A percentile compares a stretch with the other conserved stretches of the same genome.
Evolutionary conservation across 2,113 vertebrate genomes (phyloP).

Genomic region (Archocentrus centrarchus): DNA sequence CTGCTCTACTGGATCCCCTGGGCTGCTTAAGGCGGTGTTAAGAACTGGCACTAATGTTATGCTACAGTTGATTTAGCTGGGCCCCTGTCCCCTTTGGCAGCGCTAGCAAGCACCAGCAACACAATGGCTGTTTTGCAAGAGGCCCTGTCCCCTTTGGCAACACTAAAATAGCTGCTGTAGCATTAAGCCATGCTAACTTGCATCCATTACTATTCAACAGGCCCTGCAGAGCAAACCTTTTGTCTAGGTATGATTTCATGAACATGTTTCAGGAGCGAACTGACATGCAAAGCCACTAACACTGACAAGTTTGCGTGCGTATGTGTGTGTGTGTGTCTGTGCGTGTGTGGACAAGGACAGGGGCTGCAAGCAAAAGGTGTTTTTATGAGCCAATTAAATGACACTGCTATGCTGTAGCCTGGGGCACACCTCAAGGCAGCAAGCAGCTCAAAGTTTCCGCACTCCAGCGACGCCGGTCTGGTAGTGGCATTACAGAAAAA

Average conservation of each 20-base stretch:
- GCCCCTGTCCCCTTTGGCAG: constrained; percentile 74
- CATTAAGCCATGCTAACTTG: constrained; percentile 75
- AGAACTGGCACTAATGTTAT: constrained; percentile 75
- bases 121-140: constrained; percentile 62
- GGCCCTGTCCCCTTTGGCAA: constrained; percentile 74
- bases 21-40: constrained; percentile 69
- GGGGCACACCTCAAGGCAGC: constrained; percentile 78
- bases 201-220: constrained; percentile 79
- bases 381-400: constrained; percentile 84
- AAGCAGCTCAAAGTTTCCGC: constrained; percentile 71
- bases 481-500: constrained; percentile 63
- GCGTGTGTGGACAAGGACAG: constrained; percentile 53
- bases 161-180: constrained; percentile 68
- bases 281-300: constrained; percentile 69
- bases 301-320: constrained; percentile 52
- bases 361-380: constrained; percentile 78
- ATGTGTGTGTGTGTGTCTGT: background rate
- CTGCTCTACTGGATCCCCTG: constrained; percentile 71
- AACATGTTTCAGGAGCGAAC: constrained; percentile 70
- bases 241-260: constrained; percentile 74
- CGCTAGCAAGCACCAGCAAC: constrained; percentile 57
- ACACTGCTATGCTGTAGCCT: constrained; percentile 79
- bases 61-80: constrained; percentile 78
- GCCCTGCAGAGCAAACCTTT: constrained; percentile 75
- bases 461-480: constrained; percentile 74